These are phyloP conservation scores for Leucoma salicis DNA, from an alignment of 2,888 invertebrate species.

Conservation along the genomic window DNA sequence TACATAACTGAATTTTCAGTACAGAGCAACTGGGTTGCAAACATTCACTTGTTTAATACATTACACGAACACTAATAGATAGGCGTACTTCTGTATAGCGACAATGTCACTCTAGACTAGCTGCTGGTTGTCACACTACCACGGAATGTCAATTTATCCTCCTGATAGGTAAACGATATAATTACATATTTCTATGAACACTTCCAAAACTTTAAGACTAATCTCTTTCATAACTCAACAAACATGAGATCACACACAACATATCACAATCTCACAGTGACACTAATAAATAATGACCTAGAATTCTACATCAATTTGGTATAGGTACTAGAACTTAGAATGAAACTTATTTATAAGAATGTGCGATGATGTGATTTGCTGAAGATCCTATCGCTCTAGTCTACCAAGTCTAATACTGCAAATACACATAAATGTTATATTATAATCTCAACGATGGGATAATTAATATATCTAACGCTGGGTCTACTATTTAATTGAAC, in stretches of 20 bases:
- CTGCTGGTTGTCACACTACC: constrained; percentile 63
- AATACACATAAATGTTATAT: constrained; percentile 56
- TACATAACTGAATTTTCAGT: constrained; percentile 44
- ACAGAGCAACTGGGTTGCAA: constrained; percentile 64
- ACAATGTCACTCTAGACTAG: constrained; percentile 72
- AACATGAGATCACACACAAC: constrained; percentile 75
- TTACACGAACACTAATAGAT: constrained; percentile 41
- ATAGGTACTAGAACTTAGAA: constrained; percentile 72
- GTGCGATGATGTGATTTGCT: constrained; percentile 52
- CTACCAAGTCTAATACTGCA: constrained; percentile 66
- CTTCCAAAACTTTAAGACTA: constrained; percentile 50
- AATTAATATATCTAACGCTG: constrained; percentile 60
- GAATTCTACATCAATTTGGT: constrained; percentile 73
- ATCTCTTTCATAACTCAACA: constrained; percentile 53
- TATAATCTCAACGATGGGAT: constrained; percentile 78
- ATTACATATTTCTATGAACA: constrained; percentile 62
- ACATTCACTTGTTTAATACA: constrained; percentile 44
- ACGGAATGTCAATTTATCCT: constrained; percentile 67
- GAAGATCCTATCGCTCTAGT: constrained; percentile 52
- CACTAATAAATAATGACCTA: constrained; percentile 78
- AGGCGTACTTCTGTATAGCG: constrained; percentile 47
- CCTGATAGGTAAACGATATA: constrained; percentile 54
- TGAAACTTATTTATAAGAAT: constrained; percentile 44
- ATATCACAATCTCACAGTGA: constrained; percentile 59
- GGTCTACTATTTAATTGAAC: constrained; percentile 74